A percentile compares a stretch with the other conserved stretches of the same genome.
phyloP scores from a whole-genome alignment of 2,888 invertebrate species.

The Drosophila subquinaria region DNA sequence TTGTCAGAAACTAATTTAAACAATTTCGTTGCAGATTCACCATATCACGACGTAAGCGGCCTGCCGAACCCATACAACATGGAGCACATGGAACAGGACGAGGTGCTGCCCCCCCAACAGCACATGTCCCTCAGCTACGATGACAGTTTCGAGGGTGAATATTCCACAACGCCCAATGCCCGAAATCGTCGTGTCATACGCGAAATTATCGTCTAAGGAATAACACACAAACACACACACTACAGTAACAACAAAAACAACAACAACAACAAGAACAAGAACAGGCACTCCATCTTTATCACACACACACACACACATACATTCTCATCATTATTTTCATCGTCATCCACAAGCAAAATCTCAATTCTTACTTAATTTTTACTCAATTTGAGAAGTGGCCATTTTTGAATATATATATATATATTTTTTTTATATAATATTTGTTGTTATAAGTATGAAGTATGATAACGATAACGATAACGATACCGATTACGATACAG shows the following conservation, averaged over 20 bases:
- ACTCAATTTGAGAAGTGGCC: constrained; percentile 73
- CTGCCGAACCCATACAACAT: constrained; percentile 95
- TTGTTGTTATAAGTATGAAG: constrained; percentile 56
- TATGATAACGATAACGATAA: constrained; percentile 45
- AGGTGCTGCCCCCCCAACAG: constrained; percentile 88
- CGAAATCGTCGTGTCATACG: constrained; percentile 96
- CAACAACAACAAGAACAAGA: constrained; percentile 7
- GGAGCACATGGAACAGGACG: constrained; percentile 93
- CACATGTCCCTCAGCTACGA: constrained; percentile 96
- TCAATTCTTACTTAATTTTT: constrained; percentile 57
- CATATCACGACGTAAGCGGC: constrained; percentile 97
- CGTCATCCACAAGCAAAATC: constrained; percentile 46
- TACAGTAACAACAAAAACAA: constrained; percentile 25
- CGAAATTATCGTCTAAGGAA: constrained; percentile 93
- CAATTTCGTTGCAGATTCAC: constrained; percentile 88
- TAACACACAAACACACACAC: constrained; percentile 1
- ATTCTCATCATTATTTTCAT: constrained; percentile 34
- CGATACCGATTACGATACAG: constrained; percentile 28
- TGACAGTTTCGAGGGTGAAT: constrained; percentile 96
- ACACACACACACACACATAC: constrained; percentile 16
- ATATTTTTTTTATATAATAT: constrained; percentile 35
- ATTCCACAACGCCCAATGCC: constrained; percentile 97
- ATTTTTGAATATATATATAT: constrained; percentile 56
- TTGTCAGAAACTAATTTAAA: constrained; percentile 66
- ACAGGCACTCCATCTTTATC: constrained; percentile 39